A percentile compares a stretch with the other conserved stretches of the same genome.
Evolutionary conservation across 2,797 vertebrate species (phyloP).

Genomic region (Holocentrus rufus): DNA sequence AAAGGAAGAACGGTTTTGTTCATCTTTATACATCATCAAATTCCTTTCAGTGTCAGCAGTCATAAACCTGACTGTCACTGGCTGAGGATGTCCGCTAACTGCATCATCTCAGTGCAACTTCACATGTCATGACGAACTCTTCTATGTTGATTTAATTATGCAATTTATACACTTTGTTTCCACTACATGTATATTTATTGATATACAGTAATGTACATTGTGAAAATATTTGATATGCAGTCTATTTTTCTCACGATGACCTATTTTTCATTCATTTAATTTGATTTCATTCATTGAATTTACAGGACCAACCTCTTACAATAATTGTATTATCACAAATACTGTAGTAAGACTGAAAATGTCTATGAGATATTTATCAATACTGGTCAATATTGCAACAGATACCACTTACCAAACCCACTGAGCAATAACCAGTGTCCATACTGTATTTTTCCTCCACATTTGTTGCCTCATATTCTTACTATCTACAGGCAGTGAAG

Average conservation of each 20-base stretch:
- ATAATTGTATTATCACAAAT: constrained; percentile 47
- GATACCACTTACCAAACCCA: constrained; percentile 52
- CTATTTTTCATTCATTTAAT: constrained; percentile 11
- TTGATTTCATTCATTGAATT: constrained; percentile 43
- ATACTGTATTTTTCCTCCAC: constrained; percentile 39
- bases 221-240: constrained; percentile 47
- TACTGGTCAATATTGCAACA: constrained; percentile 29
- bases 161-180: constrained; percentile 59
- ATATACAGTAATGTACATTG: constrained; percentile 66
- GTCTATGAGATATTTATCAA: constrained; percentile 28
- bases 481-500: constrained; percentile 45
- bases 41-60: constrained; percentile 56
- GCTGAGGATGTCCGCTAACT: constrained; percentile 32
- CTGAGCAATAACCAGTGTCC: constrained; percentile 59
- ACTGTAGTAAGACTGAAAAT: constrained; percentile 47
- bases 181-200: constrained; percentile 75
- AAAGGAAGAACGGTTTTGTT: constrained; percentile 57
- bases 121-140: constrained; percentile 48
- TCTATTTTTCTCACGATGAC: constrained; percentile 31
- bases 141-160: constrained; percentile 61
- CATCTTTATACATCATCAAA: constrained; percentile 47
- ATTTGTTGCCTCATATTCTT: constrained; percentile 36
- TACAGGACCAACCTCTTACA: constrained; percentile 59
- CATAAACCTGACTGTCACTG: constrained; percentile 39
- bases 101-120: constrained; percentile 50